Evolutionary conservation across 2,888 invertebrate species (phyloP).

Genomic region (Mongoloraphidia duomilia): DNA sequence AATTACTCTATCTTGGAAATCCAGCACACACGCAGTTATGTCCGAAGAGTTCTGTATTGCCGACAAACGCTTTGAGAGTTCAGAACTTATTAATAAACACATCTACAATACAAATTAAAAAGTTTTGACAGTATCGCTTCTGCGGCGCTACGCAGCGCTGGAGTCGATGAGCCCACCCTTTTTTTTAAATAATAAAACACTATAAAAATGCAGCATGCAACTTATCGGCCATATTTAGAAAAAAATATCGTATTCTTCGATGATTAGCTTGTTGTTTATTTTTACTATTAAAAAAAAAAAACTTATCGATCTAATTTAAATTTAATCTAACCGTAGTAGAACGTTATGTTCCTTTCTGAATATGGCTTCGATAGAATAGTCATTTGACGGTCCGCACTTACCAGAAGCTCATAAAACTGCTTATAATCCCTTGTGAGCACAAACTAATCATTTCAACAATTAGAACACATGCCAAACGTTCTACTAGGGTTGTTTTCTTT

Average conservation of each 20-base stretch:
- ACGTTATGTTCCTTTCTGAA: conserved; percentile 4
- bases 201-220: no score
- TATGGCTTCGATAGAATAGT: not conserved
- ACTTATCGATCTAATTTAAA: no score
- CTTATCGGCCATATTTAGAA: conserved; percentile 3
- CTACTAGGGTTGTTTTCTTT: conserved; percentile 10
- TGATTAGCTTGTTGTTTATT: not conserved
- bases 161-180: no score
- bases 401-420: conserved; percentile 79
- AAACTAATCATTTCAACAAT: conserved; percentile 57
- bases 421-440: conserved; percentile 76
- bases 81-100: no score
- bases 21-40: no score
- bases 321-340: conserved; percentile 3
- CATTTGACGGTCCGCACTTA: conserved; percentile 40
- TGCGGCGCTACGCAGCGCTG: no score
- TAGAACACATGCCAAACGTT: conserved; percentile 28
- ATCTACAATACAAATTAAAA: no score
- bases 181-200: no score
- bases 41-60: no score
- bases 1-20: no score
- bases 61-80: no score
- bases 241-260: not conserved
- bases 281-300: not conserved
- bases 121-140: no score